Evolutionary conservation across 2,113 vertebrate genomes (phyloP).

Genomic region (Epinephelus cyanopodus): DNA sequence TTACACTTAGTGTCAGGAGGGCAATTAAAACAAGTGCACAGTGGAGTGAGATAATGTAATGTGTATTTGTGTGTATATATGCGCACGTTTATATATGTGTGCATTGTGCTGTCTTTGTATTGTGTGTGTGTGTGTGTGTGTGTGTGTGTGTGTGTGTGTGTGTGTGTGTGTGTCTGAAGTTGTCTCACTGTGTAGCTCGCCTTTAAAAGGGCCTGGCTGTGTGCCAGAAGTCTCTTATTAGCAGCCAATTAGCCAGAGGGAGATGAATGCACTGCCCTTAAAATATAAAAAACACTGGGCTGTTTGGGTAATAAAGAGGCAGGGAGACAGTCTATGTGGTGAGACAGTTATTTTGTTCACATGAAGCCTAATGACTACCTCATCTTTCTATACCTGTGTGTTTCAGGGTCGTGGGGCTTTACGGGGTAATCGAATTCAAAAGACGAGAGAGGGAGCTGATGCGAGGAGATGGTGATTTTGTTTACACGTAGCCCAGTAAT

Average conservation of each 20-base stretch:
- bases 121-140: constrained; percentile 3
- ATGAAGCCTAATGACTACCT: constrained; percentile 4
- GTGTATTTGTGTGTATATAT: constrained; percentile 25
- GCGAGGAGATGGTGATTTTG: constrained; percentile 33
- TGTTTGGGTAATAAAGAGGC: constrained; percentile 28
- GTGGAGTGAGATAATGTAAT: constrained; percentile 38
- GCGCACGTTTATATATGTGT: constrained; percentile 27
- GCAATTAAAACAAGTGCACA: constrained; percentile 67
- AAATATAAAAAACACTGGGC: constrained; percentile 31
- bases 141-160: constrained; percentile 19
- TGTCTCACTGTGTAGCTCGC: constrained; percentile 35
- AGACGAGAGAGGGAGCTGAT: constrained; percentile 14
- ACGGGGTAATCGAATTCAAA: constrained; percentile 10
- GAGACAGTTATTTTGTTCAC: constrained; percentile 33
- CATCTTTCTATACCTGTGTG: neutral
- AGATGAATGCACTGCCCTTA: constrained; percentile 50
- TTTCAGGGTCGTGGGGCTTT: neutral
- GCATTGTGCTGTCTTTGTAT: neutral
- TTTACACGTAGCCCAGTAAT: constrained; percentile 33
- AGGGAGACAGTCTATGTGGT: neutral
- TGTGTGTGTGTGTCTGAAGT: constrained; percentile 20
- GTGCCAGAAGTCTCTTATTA: constrained; percentile 67
- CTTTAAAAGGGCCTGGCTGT: constrained; percentile 47
- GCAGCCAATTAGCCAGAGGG: constrained; percentile 71
- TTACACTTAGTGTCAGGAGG: constrained; percentile 63